phyloP scores from a whole-genome alignment of 2,888 invertebrate genomes.

The Trachelus troglodyta region DNA sequence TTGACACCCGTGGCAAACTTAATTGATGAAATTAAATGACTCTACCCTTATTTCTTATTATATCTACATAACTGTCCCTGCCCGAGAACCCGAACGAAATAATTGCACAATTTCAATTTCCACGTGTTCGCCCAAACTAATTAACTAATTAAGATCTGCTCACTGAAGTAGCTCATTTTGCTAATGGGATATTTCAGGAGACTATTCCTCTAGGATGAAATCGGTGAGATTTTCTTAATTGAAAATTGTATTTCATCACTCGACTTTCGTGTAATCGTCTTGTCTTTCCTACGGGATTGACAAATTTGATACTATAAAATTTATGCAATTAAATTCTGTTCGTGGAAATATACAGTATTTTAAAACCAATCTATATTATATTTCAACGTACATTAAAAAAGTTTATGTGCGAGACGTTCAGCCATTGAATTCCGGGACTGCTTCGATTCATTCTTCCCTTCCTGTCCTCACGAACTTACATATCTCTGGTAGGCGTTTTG shows the following conservation, averaged over 20 bases:
- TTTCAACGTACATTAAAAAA: neutral
- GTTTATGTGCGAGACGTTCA: neutral
- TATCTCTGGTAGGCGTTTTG: neutral
- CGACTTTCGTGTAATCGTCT: neutral
- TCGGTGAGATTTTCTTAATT: constrained; percentile 16
- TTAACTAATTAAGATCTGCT: constrained; percentile 14
- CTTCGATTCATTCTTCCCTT: neutral
- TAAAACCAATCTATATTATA: neutral
- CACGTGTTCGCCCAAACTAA: constrained; percentile 5
- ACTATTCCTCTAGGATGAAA: neutral
- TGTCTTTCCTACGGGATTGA: neutral
- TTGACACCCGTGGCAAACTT: constrained; percentile 3
- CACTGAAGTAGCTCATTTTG: constrained; percentile 9
- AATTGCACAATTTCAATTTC: constrained; percentile 12
- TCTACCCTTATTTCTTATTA: neutral
- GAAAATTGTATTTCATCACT: constrained; percentile 10
- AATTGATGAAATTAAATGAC: constrained; percentile 2
- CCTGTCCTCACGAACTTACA: neutral
- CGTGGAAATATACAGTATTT: neutral
- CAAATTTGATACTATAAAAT: neutral
- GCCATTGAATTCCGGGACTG: neutral
- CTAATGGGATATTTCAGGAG: constrained; percentile 13
- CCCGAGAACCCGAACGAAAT: neutral
- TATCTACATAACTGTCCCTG: neutral
- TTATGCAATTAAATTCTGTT: neutral